Base-by-base conservation (phyloP, 2,113 vertebrate genomes). In the Coracopsis vasa region DNA sequence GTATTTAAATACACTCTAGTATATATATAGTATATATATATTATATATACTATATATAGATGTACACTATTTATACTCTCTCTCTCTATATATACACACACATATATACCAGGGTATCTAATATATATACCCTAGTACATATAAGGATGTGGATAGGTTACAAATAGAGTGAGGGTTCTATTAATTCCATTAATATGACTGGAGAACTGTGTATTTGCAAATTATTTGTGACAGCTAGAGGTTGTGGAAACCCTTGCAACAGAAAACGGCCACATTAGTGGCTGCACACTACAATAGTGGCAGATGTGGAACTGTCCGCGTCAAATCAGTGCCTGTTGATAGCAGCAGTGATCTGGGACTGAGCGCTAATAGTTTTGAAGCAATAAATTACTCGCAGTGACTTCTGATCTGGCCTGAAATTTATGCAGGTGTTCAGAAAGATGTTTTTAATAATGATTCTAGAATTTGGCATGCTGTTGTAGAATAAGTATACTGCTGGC, bases 281-380 rank as follows among this genome's bases (percentile, higher is more conserved):
- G 13, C 24, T 67, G 24, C 18, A 17, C 6, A 2, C 15, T 1
- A 0, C 64, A 16, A 4, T 7, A 17, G 41, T 31, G 24, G 18
- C 48, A 16, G 51, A 23, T 18, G 10, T 16, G 44, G 23, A 54
- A 10, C 16, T 62, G 51, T 11, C 47, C 5, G 0, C 14, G 13
- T 31, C 33, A 31, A 35, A 19, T 35, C 10, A 11, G 11, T 28
- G 16, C 33, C 17, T 56, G 0, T 2, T 20, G 42, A 71, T n/a
- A 27, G 31, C 37, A 62, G 53, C 66, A 74, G 42, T 17, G 28
- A 24, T 24, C 28, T 39, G 10, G 35, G 42, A 62, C 7, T 28
- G 14, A 14, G 8, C 1, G 1, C 13, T 45, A 20, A 29, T 19
- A 20, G 16, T 54, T 73, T 58, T 35, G 37, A 28, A 41, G 65